Percentiles rank a stretch among this genome's conserved stretches.
Evolutionary conservation across 2,113 vertebrate genomes (phyloP).

Genomic region (Bucco capensis): DNA sequence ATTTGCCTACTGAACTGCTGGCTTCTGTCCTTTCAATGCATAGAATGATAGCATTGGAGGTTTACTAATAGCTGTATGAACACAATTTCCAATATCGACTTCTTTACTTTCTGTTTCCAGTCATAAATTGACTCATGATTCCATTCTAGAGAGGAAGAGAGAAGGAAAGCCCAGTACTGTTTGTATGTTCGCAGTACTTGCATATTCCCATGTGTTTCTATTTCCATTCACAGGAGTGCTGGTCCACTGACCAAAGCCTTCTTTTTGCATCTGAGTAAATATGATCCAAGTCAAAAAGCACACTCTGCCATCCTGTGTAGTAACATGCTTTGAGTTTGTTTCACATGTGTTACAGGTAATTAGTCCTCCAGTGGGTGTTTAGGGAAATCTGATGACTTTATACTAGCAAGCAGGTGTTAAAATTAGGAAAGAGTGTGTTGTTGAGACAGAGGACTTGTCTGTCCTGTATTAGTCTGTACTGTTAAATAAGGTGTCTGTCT

Average conservation of each 20-base stretch:
- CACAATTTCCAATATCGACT: not conserved
- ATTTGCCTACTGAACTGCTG: conserved; percentile 66
- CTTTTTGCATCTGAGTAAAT: not conserved
- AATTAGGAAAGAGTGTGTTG: not conserved
- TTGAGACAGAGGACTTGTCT: not conserved
- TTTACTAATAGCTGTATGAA: conserved; percentile 17
- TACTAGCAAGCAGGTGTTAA: not conserved
- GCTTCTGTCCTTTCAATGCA: not conserved
- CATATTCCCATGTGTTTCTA: not conserved
- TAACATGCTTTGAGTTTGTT: not conserved
- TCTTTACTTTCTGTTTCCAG: conserved; percentile 1
- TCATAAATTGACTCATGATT: not conserved
- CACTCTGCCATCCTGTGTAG: not conserved
- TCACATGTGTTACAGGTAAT: not conserved
- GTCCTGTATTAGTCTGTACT: not conserved
- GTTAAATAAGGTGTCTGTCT: not conserved
- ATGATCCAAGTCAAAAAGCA: not conserved
- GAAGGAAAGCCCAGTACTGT: not conserved
- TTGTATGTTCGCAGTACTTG: not conserved
- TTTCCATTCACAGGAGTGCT: not conserved
- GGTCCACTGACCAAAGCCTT: not conserved
- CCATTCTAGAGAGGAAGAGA: not conserved
- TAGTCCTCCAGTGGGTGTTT: not conserved
- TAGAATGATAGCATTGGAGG: not conserved
- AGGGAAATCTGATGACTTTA: not conserved